A percentile compares a stretch with the other conserved stretches of the same genome.
Conservation (phyloP, 2,113 vertebrate genomes). For the Leptodactylus fuscus region DNA sequence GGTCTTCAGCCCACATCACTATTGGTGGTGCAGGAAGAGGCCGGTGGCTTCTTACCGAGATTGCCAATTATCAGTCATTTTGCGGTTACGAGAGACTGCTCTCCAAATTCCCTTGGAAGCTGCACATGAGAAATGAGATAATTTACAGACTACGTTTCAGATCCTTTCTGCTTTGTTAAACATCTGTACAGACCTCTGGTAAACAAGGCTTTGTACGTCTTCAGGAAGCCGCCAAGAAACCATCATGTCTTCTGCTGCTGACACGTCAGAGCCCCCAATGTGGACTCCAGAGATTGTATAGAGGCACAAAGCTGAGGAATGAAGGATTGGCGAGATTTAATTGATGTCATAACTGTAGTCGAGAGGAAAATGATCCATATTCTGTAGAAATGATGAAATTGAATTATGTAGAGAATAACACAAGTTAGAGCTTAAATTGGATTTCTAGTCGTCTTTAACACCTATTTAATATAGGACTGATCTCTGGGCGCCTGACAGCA, state of each 20-base stretch:
- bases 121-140: constrained; percentile 24
- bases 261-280: neutral
- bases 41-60: constrained; percentile 15
- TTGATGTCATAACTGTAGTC: neutral
- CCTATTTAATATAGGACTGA: no score
- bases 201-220: neutral
- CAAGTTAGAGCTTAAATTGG: no score
- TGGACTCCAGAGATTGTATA: neutral
- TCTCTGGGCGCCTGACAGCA: no score
- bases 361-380: neutral
- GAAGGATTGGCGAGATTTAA: neutral
- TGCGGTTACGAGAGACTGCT: constrained; percentile 6
- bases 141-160: neutral
- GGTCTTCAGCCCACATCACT: constrained; percentile 3
- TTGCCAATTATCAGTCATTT: constrained; percentile 30
- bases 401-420: no score
- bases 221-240: no score
- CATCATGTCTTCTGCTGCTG: neutral
- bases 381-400: no score
- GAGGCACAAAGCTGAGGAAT: neutral
- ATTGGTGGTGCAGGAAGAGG: neutral
- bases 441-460: no score
- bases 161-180: constrained; percentile 22
- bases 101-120: neutral
- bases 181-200: neutral